A percentile compares a stretch with the other conserved stretches of the same genome.
These are phyloP conservation scores for Sesia bembeciformis DNA, from an alignment of 2,888 invertebrate genomes.

Conservation along the genomic window DNA sequence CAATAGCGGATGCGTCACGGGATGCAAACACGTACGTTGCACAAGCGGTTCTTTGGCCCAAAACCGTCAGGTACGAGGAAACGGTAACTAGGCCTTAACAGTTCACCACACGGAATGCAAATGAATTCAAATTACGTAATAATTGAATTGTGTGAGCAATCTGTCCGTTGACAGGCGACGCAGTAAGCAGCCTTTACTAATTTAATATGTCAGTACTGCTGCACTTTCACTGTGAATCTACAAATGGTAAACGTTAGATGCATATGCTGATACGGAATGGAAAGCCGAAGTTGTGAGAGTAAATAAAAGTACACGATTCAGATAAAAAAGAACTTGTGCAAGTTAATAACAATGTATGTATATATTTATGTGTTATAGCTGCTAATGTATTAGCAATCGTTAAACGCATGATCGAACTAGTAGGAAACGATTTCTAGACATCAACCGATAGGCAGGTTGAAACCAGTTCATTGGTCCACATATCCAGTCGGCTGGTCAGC, in stretches of 20 bases:
- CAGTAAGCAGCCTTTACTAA: conserved; percentile 15
- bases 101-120: conserved; percentile 34
- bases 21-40: conserved; percentile 33
- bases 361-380: background rate
- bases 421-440: conserved; percentile 69
- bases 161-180: conserved; percentile 19
- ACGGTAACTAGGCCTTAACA: conserved; percentile 28
- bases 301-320: conserved; percentile 4
- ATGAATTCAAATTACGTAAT: conserved; percentile 42
- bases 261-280: conserved; percentile 11
- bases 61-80: conserved; percentile 32
- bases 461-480: conserved; percentile 70
- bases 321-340: background rate
- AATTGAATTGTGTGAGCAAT: conserved; percentile 43
- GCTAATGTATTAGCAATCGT: conserved; percentile 23
- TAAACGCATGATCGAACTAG: conserved; percentile 65
- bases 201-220: conserved; percentile 25
- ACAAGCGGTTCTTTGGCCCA: conserved; percentile 24
- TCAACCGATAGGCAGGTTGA: conserved; percentile 49
- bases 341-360: background rate
- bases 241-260: conserved; percentile 10
- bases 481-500: conserved; percentile 59
- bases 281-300: conserved; percentile 9
- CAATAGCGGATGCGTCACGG: conserved; percentile 31
- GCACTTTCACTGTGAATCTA: conserved; percentile 41